Evolutionary conservation across 2,113 vertebrate genomes (phyloP).

Genomic region (Phylloscopus whistleri): DNA sequence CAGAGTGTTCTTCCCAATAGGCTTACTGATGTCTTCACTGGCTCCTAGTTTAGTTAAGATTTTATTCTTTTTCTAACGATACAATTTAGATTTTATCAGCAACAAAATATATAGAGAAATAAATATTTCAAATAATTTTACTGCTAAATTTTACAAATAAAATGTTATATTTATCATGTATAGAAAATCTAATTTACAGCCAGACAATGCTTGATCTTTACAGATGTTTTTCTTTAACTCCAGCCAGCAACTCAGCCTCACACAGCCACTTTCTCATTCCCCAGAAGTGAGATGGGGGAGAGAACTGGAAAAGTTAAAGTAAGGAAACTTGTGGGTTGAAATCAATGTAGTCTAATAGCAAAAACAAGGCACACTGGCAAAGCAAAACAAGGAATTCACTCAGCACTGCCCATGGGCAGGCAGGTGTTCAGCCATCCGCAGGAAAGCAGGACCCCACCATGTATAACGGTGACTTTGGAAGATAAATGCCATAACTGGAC

Average conservation of each 20-base stretch:
- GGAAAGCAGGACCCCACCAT: background rate
- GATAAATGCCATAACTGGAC: background rate
- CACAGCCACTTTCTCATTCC: background rate
- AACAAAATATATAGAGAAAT: background rate
- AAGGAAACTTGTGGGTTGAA: background rate
- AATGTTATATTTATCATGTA: background rate
- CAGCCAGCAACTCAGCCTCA: background rate
- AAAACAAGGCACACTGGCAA: rapidly evolving
- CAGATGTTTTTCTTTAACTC: background rate
- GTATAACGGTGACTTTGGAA: rapidly evolving
- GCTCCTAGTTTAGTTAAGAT: background rate
- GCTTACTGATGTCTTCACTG: background rate
- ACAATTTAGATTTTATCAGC: background rate
- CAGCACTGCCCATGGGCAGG: background rate
- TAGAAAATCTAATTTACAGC: background rate
- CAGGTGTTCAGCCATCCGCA: background rate
- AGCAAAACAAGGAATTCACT: background rate
- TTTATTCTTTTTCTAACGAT: background rate
- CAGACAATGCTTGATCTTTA: background rate
- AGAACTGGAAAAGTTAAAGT: background rate
- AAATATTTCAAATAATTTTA: background rate
- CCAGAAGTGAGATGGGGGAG: background rate
- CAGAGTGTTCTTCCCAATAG: background rate
- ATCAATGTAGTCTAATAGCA: background rate
- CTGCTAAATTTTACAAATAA: background rate